Conservation (phyloP, 2,888 invertebrate species). For the Catotricha subobsoleta region DNA sequence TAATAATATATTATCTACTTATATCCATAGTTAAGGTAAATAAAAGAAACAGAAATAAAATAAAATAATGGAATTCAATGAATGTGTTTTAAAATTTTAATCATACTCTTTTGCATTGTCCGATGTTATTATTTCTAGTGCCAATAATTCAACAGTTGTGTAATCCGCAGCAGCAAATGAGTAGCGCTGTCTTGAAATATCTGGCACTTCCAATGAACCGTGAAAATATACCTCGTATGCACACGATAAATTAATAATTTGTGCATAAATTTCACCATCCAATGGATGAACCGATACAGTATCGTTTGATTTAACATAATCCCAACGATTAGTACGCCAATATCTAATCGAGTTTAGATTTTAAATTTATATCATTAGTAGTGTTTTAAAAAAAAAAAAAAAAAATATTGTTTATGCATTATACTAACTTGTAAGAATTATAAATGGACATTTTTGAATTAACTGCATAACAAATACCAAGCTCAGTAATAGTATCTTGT, state of each 20-base stretch:
- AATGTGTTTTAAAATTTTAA: too few relatives aligned
- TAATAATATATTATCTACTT: too few relatives aligned
- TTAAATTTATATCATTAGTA: neutral
- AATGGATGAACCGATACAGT: conserved; percentile 45
- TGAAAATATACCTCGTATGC: conserved; percentile 35
- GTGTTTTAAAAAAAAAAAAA: neutral
- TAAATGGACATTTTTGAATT: conserved; percentile 43
- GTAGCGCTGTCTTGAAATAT: conserved; percentile 39
- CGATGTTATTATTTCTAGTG: conserved; percentile 39
- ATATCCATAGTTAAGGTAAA: too few relatives aligned
- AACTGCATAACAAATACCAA: conserved; percentile 50
- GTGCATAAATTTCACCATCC: conserved; percentile 55
- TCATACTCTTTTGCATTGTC: conserved; percentile 36
- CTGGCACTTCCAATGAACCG: conserved; percentile 47
- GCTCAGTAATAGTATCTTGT: conserved; percentile 45
- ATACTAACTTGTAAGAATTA: conserved; percentile 21
- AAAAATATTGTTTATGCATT: neutral
- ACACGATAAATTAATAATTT: conserved; percentile 4
- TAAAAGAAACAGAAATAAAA: too few relatives aligned
- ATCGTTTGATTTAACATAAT: conserved; percentile 27
- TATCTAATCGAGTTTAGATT: conserved; percentile 29
- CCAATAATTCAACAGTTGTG: conserved; percentile 40
- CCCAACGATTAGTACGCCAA: conserved; percentile 39
- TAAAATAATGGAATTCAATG: too few relatives aligned
- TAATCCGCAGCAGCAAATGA: conserved; percentile 35